A percentile compares a stretch with the other conserved stretches of the same genome.
These are phyloP conservation scores for Misgurnus mizolepis DNA, from an alignment of 2,113 vertebrate genomes.

Conservation along the genomic window DNA sequence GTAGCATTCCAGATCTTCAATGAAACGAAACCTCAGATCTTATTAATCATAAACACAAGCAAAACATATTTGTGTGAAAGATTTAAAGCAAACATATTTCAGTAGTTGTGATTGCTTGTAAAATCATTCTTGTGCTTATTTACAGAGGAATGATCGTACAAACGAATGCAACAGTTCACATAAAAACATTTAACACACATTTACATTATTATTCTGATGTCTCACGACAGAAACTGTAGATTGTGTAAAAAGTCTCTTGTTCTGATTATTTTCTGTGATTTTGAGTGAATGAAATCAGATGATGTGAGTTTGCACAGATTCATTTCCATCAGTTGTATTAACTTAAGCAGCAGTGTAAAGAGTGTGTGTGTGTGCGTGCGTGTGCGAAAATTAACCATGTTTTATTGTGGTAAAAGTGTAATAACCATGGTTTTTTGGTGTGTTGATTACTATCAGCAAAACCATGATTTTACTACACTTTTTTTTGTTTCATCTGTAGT, in stretches of 20 bases:
- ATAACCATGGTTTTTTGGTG: no score
- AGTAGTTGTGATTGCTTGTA: no score
- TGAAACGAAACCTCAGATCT: no score
- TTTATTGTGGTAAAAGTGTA: no score
- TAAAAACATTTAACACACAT: no score
- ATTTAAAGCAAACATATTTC: not conserved
- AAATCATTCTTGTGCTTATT: not conserved
- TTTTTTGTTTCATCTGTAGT: no score
- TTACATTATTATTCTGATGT: no score
- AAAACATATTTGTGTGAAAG: not conserved
- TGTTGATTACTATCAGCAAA: no score
- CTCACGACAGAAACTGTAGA: no score
- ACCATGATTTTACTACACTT: no score
- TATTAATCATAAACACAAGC: not conserved
- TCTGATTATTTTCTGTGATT: not conserved
- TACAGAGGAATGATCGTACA: not conserved
- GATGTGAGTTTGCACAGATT: not conserved
- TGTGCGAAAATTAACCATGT: not conserved
- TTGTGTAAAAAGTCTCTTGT: no score
- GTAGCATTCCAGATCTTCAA: not conserved
- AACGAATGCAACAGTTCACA: no score
- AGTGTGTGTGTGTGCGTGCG: not conserved
- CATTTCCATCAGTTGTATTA: not conserved
- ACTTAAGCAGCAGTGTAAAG: not conserved
- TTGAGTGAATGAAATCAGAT: not conserved